phyloP scores from a whole-genome alignment of 2,888 invertebrate genomes.

The Epistrophella euchroma region DNA sequence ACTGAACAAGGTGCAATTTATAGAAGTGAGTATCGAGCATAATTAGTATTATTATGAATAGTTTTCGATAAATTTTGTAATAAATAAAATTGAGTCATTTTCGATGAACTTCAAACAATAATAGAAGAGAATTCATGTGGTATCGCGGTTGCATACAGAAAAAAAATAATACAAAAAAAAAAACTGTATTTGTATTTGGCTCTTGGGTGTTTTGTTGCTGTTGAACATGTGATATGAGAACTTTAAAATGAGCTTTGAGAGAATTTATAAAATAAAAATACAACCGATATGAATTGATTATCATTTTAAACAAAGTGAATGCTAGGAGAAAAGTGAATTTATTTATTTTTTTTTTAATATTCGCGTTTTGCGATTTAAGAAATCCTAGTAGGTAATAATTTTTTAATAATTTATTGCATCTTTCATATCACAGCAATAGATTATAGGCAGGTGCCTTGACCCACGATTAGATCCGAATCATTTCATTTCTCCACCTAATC shows the following conservation, averaged over 20 bases:
- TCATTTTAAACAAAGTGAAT: neutral
- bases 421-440: too few relatives aligned
- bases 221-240: neutral
- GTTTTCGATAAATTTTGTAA: neutral
- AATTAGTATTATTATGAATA: neutral
- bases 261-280: conserved; percentile 1
- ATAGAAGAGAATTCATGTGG: neutral
- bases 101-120: neutral
- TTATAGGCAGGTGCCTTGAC: too few relatives aligned
- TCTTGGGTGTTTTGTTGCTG: neutral
- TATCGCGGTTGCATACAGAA: neutral
- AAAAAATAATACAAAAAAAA: neutral
- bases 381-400: too few relatives aligned
- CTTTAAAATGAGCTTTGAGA: neutral
- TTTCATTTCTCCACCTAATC: too few relatives aligned
- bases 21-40: conserved; percentile 44
- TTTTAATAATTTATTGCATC: too few relatives aligned
- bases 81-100: conserved; percentile 27
- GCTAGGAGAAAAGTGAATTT: neutral
- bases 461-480: too few relatives aligned
- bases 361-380: too few relatives aligned
- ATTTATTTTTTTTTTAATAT: too few relatives aligned
- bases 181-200: neutral
- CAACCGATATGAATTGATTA: too few relatives aligned
- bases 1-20: conserved; percentile 27